These are phyloP conservation scores for Ormyrus thymus DNA, from an alignment of 2,888 invertebrate genomes.

Conservation along the genomic window DNA sequence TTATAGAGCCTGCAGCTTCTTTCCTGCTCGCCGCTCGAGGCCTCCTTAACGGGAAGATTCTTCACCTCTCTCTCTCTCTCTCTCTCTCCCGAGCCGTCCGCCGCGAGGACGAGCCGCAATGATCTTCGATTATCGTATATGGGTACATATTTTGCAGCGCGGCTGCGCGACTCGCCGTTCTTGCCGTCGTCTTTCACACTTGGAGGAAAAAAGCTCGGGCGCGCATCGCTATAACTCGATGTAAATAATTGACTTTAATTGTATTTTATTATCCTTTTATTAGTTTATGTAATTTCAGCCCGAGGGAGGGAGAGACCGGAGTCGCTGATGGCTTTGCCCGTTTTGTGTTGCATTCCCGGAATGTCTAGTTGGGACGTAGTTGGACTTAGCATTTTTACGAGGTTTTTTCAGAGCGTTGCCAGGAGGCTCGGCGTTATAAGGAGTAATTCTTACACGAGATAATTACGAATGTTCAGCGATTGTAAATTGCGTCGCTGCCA, in stretches of 20 bases:
- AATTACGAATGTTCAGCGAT: slow-evolving; percentile 35
- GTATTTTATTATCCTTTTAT: slow-evolving; percentile 53
- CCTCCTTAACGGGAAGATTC: slow-evolving; percentile 46
- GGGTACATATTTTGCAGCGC: slow-evolving; percentile 39
- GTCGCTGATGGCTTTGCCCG: slow-evolving; percentile 9
- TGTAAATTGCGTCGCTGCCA: slow-evolving; percentile 21
- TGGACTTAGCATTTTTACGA: slow-evolving; percentile 19
- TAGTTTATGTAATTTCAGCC: slow-evolving; percentile 46
- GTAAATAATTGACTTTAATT: slow-evolving; percentile 55
- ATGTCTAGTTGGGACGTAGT: slow-evolving; percentile 16
- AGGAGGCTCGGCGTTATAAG: slow-evolving; percentile 22
- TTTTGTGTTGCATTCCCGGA: slow-evolving; percentile 29
- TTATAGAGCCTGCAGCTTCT: slow-evolving; percentile 64
- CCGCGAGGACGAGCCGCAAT: slow-evolving; percentile 7
- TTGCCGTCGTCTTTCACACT: slow-evolving; percentile 43
- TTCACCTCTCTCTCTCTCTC: neutral
- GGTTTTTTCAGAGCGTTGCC: slow-evolving; percentile 22
- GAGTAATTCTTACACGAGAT: slow-evolving; percentile 24
- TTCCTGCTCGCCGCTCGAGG: slow-evolving; percentile 51
- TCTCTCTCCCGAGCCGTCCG: neutral
- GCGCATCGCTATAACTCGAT: slow-evolving; percentile 45
- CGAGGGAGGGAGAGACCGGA: neutral
- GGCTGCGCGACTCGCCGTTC: neutral
- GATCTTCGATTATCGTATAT: slow-evolving; percentile 55
- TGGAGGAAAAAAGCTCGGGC: slow-evolving; percentile 19